phyloP scores from a whole-genome alignment of 2,113 vertebrate species.

The Spilogale gracilis region DNA sequence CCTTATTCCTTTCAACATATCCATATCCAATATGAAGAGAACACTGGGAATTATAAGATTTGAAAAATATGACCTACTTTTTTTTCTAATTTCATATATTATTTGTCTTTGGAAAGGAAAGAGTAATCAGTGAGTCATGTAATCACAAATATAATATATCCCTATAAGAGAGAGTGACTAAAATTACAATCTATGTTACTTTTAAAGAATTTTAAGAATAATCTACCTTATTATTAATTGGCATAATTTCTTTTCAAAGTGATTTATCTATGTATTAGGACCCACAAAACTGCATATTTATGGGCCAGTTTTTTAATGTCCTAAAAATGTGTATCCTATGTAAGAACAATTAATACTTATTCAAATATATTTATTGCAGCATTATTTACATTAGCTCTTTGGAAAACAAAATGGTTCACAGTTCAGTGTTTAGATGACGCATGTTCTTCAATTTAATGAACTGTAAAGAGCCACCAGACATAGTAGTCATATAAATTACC shows the following conservation, averaged over 20 bases:
- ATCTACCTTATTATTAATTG: background rate
- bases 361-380: background rate
- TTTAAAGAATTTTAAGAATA: conserved; percentile 11
- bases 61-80: background rate
- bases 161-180: background rate
- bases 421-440: background rate
- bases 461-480: background rate
- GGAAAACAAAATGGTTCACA: background rate
- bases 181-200: background rate
- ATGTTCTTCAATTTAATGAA: background rate
- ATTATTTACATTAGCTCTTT: conserved; percentile 18
- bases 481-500: background rate
- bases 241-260: background rate
- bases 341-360: background rate
- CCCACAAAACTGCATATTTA: background rate
- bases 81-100: conserved; percentile 4
- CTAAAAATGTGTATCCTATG: background rate
- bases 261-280: background rate
- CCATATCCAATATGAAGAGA: background rate
- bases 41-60: background rate
- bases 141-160: background rate
- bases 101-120: background rate
- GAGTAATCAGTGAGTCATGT: background rate
- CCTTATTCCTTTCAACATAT: background rate
- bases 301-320: background rate